Evolutionary conservation across 2,888 invertebrate species (phyloP).

Genomic region (Caenorhabditis becei): DNA sequence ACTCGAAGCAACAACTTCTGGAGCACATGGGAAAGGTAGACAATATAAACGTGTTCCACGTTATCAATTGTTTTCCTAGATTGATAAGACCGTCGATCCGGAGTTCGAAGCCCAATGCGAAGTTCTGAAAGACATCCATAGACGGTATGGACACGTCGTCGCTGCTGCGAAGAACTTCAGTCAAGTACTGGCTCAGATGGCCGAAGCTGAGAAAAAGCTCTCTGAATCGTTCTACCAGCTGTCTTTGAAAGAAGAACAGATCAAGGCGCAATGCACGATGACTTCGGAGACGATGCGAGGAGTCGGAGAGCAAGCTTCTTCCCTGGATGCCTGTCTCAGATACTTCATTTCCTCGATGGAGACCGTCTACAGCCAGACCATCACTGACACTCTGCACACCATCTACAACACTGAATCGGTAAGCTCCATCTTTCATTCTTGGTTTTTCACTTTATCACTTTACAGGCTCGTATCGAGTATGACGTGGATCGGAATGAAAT

Average conservation of each 20-base stretch:
- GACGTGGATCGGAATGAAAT: conserved; percentile 97
- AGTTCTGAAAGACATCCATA: conserved; percentile 87
- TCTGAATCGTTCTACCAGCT: conserved; percentile 95
- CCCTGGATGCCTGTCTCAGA: conserved; percentile 82
- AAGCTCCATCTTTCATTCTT: conserved; percentile 84
- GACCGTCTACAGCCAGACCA: conserved; percentile 97
- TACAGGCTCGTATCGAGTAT: conserved; percentile 88
- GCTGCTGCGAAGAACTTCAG: conserved; percentile 91
- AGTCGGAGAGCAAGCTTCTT: conserved; percentile 69
- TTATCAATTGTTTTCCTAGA: conserved; percentile 39
- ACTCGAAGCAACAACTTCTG: conserved; percentile 95
- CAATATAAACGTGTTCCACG: neutral
- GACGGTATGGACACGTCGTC: conserved; percentile 87
- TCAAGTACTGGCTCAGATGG: conserved; percentile 91
- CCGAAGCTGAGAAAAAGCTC: conserved; percentile 90
- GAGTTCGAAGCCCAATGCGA: conserved; percentile 96
- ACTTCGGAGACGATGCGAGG: conserved; percentile 92
- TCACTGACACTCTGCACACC: conserved; percentile 93
- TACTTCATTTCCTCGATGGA: conserved; percentile 96
- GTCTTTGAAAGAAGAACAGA: conserved; percentile 95
- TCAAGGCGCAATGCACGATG: conserved; percentile 92
- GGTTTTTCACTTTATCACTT: neutral
- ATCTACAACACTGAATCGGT: conserved; percentile 89
- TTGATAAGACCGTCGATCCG: conserved; percentile 84
- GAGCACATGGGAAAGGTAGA: conserved; percentile 92